These are phyloP conservation scores for Troides aeacus DNA, from an alignment of 2,888 invertebrate genomes.

Conservation along the genomic window DNA sequence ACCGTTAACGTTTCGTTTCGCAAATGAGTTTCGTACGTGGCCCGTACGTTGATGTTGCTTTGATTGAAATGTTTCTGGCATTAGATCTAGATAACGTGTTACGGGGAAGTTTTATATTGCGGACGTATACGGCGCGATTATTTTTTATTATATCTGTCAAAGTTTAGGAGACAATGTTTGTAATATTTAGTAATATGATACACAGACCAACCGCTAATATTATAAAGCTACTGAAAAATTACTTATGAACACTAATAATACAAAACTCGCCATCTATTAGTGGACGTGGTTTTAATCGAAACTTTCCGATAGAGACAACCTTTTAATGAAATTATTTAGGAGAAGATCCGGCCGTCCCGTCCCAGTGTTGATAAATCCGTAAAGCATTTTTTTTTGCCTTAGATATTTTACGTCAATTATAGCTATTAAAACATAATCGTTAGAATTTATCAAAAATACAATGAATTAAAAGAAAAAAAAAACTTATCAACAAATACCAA, in stretches of 20 bases:
- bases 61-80: slow-evolving; percentile 27
- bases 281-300: neutral
- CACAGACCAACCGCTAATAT: too few species aligned
- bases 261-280: neutral
- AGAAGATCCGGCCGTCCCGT: too few species aligned
- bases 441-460: neutral
- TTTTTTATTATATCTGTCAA: too few species aligned
- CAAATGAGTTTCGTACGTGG: slow-evolving; percentile 31
- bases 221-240: too few species aligned
- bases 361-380: too few species aligned
- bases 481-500: slow-evolving; percentile 7
- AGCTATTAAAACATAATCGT: neutral
- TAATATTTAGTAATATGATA: too few species aligned
- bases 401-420: neutral
- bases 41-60: slow-evolving; percentile 25
- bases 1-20: slow-evolving; percentile 28
- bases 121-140: neutral
- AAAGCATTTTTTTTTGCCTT: too few species aligned
- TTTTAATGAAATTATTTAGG: too few species aligned
- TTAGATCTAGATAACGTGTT: slow-evolving; percentile 7
- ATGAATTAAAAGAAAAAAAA: neutral
- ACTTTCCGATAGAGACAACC: neutral
- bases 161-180: too few species aligned
- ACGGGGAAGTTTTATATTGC: neutral
- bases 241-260: too few species aligned